Evolutionary conservation across 2,888 invertebrate genomes (phyloP).

Genomic region (Agonopterix heracliana): DNA sequence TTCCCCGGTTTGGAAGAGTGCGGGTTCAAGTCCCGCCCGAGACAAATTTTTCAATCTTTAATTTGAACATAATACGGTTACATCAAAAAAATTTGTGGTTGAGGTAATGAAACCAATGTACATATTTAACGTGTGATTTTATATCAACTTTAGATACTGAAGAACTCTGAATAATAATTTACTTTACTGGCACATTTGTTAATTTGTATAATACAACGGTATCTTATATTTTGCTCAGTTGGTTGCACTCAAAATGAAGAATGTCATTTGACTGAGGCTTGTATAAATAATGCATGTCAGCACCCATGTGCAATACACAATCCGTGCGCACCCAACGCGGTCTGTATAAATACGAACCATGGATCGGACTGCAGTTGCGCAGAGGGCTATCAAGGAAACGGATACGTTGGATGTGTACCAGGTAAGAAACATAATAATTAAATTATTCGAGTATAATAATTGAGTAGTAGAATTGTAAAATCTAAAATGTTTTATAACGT

Average conservation of each 20-base stretch:
- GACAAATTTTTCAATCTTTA: too few relatives aligned
- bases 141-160: too few relatives aligned
- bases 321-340: constrained; percentile 88
- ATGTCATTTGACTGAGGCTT: constrained; percentile 90
- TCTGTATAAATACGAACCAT: constrained; percentile 92
- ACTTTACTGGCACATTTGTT: constrained; percentile 8
- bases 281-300: constrained; percentile 89
- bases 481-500: background rate
- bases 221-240: constrained; percentile 77
- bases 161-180: background rate
- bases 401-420: constrained; percentile 86
- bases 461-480: background rate
- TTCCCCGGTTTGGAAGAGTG: too few relatives aligned
- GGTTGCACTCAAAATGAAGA: constrained; percentile 92
- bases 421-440: constrained; percentile 69
- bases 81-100: too few relatives aligned
- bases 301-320: constrained; percentile 91
- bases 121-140: too few relatives aligned
- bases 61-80: too few relatives aligned
- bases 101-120: too few relatives aligned
- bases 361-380: constrained; percentile 90
- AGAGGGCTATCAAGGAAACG: constrained; percentile 92
- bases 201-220: constrained; percentile 27
- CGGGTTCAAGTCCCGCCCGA: too few relatives aligned
- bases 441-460: background rate